phyloP scores from a whole-genome alignment of 2,113 vertebrate species.

The Chaetura pelagica region DNA sequence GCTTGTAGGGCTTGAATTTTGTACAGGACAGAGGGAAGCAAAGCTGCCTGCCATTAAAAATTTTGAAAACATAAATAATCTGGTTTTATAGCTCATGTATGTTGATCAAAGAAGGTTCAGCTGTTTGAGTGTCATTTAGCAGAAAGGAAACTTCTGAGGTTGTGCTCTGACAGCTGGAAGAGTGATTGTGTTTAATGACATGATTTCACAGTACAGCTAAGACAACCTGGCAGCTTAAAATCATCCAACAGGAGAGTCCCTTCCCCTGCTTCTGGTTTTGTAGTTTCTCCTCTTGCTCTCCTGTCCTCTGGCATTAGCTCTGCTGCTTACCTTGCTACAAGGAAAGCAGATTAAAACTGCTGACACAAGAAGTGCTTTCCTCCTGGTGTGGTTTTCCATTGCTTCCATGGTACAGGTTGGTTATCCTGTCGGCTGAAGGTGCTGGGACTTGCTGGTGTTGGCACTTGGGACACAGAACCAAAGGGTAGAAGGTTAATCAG shows the following conservation, averaged over 20 bases:
- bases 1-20: background rate
- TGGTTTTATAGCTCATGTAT: background rate
- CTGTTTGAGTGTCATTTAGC: background rate
- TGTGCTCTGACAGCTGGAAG: background rate
- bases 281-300: background rate
- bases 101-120: background rate
- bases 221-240: background rate
- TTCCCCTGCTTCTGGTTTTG: background rate
- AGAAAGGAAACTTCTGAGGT: background rate
- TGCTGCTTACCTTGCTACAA: background rate
- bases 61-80: accelerated
- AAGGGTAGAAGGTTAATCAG: background rate
- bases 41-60: background rate
- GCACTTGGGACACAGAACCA: background rate
- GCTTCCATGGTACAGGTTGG: background rate
- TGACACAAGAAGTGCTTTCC: background rate
- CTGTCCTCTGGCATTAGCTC: background rate
- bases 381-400: background rate
- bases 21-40: background rate
- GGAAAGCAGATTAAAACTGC: background rate
- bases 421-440: background rate
- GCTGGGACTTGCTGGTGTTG: accelerated
- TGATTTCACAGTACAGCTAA: background rate
- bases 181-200: background rate
- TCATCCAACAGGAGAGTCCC: background rate